Evolutionary conservation across 2,888 invertebrate species (phyloP).

Genomic region (Oegoconia quadripuncta): DNA sequence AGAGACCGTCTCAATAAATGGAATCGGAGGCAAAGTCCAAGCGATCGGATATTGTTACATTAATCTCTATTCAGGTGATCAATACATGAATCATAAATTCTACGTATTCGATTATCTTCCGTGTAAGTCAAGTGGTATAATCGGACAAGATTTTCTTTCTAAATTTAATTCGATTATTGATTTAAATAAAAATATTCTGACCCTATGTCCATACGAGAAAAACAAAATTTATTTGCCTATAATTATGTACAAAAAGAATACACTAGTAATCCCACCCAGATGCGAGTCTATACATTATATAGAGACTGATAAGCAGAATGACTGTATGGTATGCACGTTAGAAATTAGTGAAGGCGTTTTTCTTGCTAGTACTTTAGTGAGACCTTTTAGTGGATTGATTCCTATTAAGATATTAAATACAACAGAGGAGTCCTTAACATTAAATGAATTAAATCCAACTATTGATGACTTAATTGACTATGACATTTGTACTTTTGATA

Average conservation of each 20-base stretch:
- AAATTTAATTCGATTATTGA: no score
- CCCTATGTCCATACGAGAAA: neutral
- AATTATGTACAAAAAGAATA: no score
- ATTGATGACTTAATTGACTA: conserved; percentile 3
- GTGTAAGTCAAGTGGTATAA: conserved; percentile 11
- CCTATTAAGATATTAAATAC: conserved; percentile 11
- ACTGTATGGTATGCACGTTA: conserved; percentile 7
- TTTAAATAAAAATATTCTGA: conserved; percentile 1
- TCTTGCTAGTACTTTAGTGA: conserved; percentile 8
- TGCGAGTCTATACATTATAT: conserved; percentile 12
- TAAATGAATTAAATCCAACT: conserved; percentile 1
- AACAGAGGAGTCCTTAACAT: neutral
- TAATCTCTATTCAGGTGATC: neutral
- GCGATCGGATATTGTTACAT: conserved; percentile 10
- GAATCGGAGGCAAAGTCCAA: conserved; percentile 15
- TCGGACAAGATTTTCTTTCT: conserved; percentile 14
- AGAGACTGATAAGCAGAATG: conserved; percentile 5
- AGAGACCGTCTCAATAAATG: conserved; percentile 5
- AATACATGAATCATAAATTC: conserved; percentile 9
- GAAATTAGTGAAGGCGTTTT: conserved; percentile 11
- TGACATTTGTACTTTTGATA: conserved; percentile 9
- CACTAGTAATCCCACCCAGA: neutral
- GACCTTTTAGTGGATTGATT: conserved; percentile 1
- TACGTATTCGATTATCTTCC: conserved; percentile 15
- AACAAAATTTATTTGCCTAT: no score